Evolutionary conservation across 2,888 invertebrate genomes (phyloP), one percentile per base, ranked within the genome.

Genomic region (Drosophila siamana): DNA sequence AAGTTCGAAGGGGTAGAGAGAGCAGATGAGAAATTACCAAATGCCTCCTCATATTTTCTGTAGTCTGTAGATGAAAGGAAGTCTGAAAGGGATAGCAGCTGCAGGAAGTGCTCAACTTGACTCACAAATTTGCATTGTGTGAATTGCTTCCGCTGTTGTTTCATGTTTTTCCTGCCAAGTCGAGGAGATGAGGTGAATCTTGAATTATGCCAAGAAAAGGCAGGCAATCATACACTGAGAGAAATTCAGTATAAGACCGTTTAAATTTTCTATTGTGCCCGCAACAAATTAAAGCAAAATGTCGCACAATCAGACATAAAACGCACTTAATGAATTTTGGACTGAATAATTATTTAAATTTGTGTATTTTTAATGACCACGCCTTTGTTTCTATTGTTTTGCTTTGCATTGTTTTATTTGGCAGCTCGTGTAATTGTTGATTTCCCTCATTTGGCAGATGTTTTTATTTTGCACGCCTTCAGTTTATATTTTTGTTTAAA

Each of bases 61-160:
- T 28, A 63, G 41, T 19, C 38, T 19, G 51, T 24, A 54, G 50
- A 48, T 47, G 54, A 50, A 62, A 64, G 60, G 33, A 77, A 67
- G 44, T 48, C 48, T 13, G 40, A 26, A 52, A 36, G 44, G 48
- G 19, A 44, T 22, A 30, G 6, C 40, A 69, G 56, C 52, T 48
- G 57, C 50, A 41, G 81, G 69, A 80, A 81, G 65, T 66, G 57
- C 59, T 61, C 56, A 64, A 62, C 48, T 60, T 54, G 67, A 65
- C 68, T 74, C 48, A 62, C 68, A 83, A 83, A 80, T 83, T 76
- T 86, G 66, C 71, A 77, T 86, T 61, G 78, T 68, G 80, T 65
- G 63, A 77, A 86, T 80, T 86, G 74, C 78, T 82, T 86, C 84
- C 77, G 72, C 47, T 74, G 56, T 50, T 78, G 59, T 40, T 54